Percentiles rank a stretch among this genome's conserved stretches.
Evolutionary conservation across 2,113 vertebrate genomes (phyloP).

Genomic region (Lichenostomus cassidix): DNA sequence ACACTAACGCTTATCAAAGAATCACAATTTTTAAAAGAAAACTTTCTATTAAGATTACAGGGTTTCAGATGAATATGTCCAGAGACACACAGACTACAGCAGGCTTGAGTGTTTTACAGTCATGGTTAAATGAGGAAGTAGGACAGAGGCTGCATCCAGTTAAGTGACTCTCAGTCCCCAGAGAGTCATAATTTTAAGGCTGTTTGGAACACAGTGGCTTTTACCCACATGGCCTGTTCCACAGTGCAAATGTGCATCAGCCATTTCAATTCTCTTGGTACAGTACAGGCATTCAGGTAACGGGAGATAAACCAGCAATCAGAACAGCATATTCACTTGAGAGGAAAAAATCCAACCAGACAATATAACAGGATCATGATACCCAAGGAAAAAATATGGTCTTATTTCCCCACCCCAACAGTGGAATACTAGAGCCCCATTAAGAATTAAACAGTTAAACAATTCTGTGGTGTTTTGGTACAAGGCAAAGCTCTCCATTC

Average conservation of each 20-base stretch:
- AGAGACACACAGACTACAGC: neutral
- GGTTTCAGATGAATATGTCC: neutral
- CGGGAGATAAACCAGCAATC: neutral
- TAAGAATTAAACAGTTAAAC: neutral
- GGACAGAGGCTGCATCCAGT: slow-evolving; percentile 42
- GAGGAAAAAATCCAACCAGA: neutral
- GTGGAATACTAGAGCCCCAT: neutral
- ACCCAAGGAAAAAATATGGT: neutral
- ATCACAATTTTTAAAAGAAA: neutral
- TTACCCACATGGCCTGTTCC: neutral
- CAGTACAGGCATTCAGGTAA: neutral
- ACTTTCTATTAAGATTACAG: neutral
- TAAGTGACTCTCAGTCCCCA: slow-evolving; percentile 47
- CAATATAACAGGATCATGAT: neutral
- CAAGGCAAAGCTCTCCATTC: neutral
- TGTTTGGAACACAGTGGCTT: slow-evolving; percentile 31
- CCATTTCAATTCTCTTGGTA: slow-evolving; percentile 11
- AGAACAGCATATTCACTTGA: neutral
- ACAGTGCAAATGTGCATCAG: slow-evolving; percentile 53
- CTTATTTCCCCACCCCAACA: neutral
- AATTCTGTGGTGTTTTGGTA: neutral
- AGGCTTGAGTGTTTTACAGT: neutral
- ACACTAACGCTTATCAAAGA: neutral
- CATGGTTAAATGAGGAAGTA: neutral
- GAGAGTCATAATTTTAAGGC: slow-evolving; percentile 51